A percentile compares a stretch with the other conserved stretches of the same genome.
These are phyloP conservation scores for Cherax quadricarinatus DNA, from an alignment of 1,140 invertebrate species.

Conservation along the genomic window DNA sequence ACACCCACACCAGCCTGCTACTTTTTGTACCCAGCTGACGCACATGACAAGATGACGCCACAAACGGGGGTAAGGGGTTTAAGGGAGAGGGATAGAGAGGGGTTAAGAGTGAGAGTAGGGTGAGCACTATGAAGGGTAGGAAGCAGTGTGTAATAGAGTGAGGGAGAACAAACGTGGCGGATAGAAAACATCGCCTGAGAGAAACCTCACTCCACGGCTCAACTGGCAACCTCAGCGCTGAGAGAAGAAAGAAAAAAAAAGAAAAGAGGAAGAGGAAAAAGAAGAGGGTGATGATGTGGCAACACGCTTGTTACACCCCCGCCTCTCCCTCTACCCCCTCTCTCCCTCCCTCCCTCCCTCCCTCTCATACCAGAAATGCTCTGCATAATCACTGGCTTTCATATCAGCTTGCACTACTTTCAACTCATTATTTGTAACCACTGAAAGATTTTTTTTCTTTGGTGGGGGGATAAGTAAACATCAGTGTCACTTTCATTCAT, in stretches of 20 bases:
- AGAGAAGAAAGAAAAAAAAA: neutral
- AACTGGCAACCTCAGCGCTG: neutral
- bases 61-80: too few species aligned
- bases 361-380: neutral
- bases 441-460: too few species aligned
- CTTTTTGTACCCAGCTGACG: too few species aligned
- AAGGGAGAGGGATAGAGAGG: neutral
- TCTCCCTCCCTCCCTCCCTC: neutral
- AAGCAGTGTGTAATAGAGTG: neutral
- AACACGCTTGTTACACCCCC: conserved; percentile 21
- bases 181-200: neutral
- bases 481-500: too few species aligned
- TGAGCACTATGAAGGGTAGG: neutral
- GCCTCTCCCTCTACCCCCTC: neutral
- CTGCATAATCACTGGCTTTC: too few species aligned
- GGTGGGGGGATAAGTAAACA: too few species aligned
- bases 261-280: neutral
- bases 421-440: too few species aligned
- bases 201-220: neutral
- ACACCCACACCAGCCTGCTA: neutral
- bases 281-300: conserved; percentile 14
- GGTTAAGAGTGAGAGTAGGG: neutral
- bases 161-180: neutral
- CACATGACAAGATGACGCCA: too few species aligned
- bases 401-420: too few species aligned